These are phyloP conservation scores for Argyrosomus japonicus DNA, from an alignment of 2,113 vertebrate species.

Conservation along the genomic window DNA sequence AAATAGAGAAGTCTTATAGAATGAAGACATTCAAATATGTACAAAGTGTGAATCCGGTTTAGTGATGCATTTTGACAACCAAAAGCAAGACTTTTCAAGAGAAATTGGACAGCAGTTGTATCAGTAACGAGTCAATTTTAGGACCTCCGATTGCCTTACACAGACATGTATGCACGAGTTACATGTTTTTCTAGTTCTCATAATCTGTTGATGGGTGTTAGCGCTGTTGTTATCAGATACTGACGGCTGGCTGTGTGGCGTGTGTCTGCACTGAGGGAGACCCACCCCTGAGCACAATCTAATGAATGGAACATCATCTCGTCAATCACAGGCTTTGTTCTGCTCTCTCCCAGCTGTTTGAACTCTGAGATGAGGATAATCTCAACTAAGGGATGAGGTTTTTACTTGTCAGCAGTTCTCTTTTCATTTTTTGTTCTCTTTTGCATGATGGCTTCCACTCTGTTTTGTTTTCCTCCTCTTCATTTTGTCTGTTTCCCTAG, in stretches of 20 bases:
- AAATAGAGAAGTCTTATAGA: neutral
- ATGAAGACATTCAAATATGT: neutral
- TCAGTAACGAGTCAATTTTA: neutral
- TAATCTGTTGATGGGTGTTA: conserved; percentile 53
- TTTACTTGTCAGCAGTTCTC: conserved; percentile 63
- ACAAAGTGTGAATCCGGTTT: neutral
- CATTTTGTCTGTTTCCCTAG: conserved; percentile 23
- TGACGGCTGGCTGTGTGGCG: conserved; percentile 60
- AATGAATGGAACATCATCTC: conserved; percentile 77
- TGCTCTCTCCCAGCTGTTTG: conserved; percentile 63
- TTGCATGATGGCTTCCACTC: conserved; percentile 11
- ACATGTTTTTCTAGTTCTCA: conserved; percentile 14
- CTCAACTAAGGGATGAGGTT: conserved; percentile 49
- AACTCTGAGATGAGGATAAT: conserved; percentile 63
- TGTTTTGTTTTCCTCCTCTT: conserved; percentile 35
- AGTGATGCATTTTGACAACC: neutral
- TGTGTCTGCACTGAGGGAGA: conserved; percentile 66
- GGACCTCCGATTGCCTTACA: neutral
- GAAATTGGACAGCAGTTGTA: neutral
- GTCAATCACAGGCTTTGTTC: conserved; percentile 80
- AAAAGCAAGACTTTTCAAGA: neutral
- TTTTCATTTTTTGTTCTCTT: conserved; percentile 43
- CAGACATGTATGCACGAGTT: neutral
- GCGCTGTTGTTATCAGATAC: conserved; percentile 61
- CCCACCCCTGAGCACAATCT: conserved; percentile 71